phyloP scores from a whole-genome alignment of 2,797 vertebrate genomes.

The Geotrypetes seraphini region DNA sequence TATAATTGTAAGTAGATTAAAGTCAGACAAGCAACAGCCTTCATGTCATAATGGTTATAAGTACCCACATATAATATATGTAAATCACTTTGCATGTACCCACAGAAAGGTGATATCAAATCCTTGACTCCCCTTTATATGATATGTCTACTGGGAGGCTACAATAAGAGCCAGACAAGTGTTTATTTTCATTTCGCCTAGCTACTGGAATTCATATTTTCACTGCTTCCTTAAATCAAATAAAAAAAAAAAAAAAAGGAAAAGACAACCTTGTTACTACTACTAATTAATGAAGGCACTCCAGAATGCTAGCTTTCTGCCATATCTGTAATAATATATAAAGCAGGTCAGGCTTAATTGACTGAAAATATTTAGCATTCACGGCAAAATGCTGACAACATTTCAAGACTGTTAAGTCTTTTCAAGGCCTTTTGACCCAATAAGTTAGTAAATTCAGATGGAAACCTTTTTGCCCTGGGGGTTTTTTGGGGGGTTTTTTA shows the following conservation, averaged over 20 bases:
- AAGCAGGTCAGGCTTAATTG: constrained; percentile 17
- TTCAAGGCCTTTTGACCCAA: constrained; percentile 26
- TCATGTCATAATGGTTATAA: too few species aligned
- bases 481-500: too few species aligned
- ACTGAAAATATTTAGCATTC: constrained; percentile 27
- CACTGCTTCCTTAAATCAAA: constrained; percentile 13
- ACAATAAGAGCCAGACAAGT: too few species aligned
- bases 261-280: constrained; percentile 32
- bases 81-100: too few species aligned
- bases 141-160: too few species aligned
- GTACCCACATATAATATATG: too few species aligned
- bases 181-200: neutral
- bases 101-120: too few species aligned
- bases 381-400: constrained; percentile 21
- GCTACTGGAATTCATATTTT: constrained; percentile 10
- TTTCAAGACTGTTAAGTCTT: constrained; percentile 24
- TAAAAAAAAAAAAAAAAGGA: too few species aligned
- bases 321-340: constrained; percentile 22
- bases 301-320: constrained; percentile 25
- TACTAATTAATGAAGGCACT: constrained; percentile 31
- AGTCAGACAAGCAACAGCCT: too few species aligned
- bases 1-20: too few species aligned
- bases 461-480: too few species aligned
- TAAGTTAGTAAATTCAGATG: constrained; percentile 12
- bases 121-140: too few species aligned